Base-by-base conservation (phyloP, 2,113 vertebrate genomes). In the Lasiurus cinereus region DNA sequence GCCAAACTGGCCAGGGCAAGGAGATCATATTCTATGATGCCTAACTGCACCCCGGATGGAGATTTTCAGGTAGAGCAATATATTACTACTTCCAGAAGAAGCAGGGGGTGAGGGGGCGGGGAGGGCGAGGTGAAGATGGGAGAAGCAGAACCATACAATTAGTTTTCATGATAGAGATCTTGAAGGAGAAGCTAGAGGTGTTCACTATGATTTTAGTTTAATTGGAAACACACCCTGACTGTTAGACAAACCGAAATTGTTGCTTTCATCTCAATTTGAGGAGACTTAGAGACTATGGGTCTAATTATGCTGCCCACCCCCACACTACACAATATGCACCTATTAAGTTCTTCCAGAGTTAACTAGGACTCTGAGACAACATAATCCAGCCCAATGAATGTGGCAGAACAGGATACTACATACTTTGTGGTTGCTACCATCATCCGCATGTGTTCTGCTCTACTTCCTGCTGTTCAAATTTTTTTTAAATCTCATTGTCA, bases 221-320 rank as follows among this genome's bases (percentile, higher is more conserved):
- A 85, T 72, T 92, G 59, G 87, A 84, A 90, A 95, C 88, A 95
- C 90, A 85, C 62, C 82, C 93, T 78, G 83, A 69, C 79, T 89
- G 80, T 83, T 64, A 90, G 62, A 73, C 86, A 87, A 93, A 94
- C 19, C 46, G 16, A 91, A 95, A 91, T 95, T 33, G 59, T 85
- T 84, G 72, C 76, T 96, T 96, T 96, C 94, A 92, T 90, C 54
- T 93, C 72, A 88, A 83, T 85, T 87, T 84, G 21, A 82, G 88
- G 93, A 82, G 88, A 95, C 80, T 73, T 64, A 46, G 43, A 76
- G 46, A 50, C 70, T 48, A 18, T 2, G 39, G 39, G 39, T 52
- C 86, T 93, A 84, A 96, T 77, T 76, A 31, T 67, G 43, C 66
- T 50, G 8, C 52, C 18, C 19, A 0, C 70, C 56, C 66, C 78